These are phyloP conservation scores for Ataeniobius toweri DNA, from an alignment of 2,797 vertebrate species.

Conservation along the genomic window DNA sequence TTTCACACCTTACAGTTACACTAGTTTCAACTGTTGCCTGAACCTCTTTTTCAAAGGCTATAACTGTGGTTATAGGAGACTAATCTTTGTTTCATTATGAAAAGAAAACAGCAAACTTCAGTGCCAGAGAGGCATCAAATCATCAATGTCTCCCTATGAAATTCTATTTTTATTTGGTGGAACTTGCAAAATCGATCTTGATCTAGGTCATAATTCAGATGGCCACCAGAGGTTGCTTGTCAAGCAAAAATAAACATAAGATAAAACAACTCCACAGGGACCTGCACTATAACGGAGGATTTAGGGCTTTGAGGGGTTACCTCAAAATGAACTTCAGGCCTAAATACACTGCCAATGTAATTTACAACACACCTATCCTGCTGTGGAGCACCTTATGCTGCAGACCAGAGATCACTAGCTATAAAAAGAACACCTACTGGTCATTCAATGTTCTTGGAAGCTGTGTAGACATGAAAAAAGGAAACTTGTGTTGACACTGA, in stretches of 20 bases:
- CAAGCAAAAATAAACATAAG: constrained; percentile 1
- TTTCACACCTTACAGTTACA: not conserved
- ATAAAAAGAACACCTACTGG: not conserved
- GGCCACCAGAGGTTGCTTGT: constrained; percentile 8
- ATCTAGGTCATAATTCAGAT: not conserved
- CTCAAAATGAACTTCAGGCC: not conserved
- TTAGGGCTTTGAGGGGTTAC: not conserved
- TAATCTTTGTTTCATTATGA: not conserved
- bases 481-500: not conserved
- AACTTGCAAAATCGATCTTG: not conserved
- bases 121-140: not conserved
- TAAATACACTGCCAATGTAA: not conserved
- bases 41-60: not conserved
- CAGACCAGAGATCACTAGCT: not conserved
- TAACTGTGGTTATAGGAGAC: not conserved
- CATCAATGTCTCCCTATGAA: not conserved
- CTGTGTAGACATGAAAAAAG: not conserved
- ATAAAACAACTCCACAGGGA: constrained; percentile 2
- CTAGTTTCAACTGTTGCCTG: not conserved
- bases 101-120: not conserved
- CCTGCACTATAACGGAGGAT: constrained; percentile 1
- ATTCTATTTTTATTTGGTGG: not conserved
- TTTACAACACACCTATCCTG: not conserved
- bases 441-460: not conserved
- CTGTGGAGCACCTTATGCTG: not conserved